These are phyloP conservation scores for Chelon auratus DNA, from an alignment of 2,797 vertebrate genomes.

Conservation along the genomic window DNA sequence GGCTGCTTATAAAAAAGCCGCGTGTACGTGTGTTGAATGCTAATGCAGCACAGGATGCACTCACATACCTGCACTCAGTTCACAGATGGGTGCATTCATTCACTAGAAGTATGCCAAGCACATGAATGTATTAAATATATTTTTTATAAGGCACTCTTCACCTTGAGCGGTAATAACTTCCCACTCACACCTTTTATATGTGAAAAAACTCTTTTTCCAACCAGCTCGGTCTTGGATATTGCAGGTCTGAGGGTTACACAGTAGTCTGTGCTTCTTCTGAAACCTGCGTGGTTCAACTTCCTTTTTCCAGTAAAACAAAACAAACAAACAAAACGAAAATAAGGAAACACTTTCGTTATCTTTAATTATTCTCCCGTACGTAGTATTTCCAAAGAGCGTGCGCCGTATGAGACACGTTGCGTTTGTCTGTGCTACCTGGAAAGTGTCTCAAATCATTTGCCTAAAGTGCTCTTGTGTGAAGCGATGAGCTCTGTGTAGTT, in stretches of 20 bases:
- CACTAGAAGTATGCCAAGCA: constrained; percentile 7
- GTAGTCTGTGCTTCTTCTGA: not conserved
- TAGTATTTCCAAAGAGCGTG: constrained; percentile 7
- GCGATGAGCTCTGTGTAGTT: constrained; percentile 25
- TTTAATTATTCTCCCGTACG: not conserved
- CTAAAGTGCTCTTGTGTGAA: constrained; percentile 32
- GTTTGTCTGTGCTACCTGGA: constrained; percentile 32
- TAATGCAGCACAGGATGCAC: constrained; percentile 47
- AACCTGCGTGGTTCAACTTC: not conserved
- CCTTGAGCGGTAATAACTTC: constrained; percentile 6
- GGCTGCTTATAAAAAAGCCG: constrained; percentile 14
- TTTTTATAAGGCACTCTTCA: constrained; percentile 2
- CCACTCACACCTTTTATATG: constrained; percentile 2
- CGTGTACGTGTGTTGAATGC: constrained; percentile 45
- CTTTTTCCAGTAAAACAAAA: constrained; percentile 3
- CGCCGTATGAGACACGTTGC: constrained; percentile 19
- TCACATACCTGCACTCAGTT: constrained; percentile 23
- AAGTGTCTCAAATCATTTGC: constrained; percentile 44
- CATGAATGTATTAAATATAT: constrained; percentile 10
- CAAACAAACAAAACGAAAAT: not conserved
- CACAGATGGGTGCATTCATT: constrained; percentile 34
- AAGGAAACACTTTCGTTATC: constrained; percentile 14
- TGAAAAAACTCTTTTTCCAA: constrained; percentile 5
- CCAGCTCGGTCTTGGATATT: constrained; percentile 5
- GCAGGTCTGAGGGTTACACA: constrained; percentile 14